Base-by-base conservation (phyloP, 2,888 invertebrate species). In the Cecidostiba fungosa region DNA sequence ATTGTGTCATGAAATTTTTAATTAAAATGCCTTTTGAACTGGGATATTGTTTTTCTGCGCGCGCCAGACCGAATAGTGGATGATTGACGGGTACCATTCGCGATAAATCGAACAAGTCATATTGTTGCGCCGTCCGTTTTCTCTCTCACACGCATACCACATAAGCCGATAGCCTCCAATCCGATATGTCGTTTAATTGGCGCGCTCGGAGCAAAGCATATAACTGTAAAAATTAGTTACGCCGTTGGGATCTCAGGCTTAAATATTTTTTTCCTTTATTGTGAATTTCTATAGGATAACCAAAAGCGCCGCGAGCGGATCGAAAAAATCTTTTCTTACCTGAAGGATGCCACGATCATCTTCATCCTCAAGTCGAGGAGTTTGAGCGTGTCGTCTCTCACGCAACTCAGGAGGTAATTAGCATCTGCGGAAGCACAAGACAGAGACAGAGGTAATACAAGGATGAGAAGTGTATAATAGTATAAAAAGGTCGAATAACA, bases 311-410 rank as follows among this genome's bases (percentile, higher is more conserved):
- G 4, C 19, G 54, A n/a, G n/a, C 19, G 16, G 23, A 12, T 19
- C 5, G 54, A 54, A n/a, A 29, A 66, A 59, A 23, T 5, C 0
- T 29, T 3, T 66, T 23, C 4, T 95, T 95, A 98, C 98, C 97
- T 96, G 94, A 98, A 98, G 85, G 98, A 97, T 88, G 96, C 96
- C 87, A 98, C 95, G 87, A 99, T 97, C 94, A 97, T 97, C 94
- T 98, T 98, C 96, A 97, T 98, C 92, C 99, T 95, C 88, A 99
- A 95, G 94, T 99, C 99, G 93, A 99, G 96, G 84, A 99, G 95
- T 93, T 98, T 98, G 90, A 99, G 95, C 29, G 98, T 98, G 94
- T 99, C 99, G 94, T 99, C 99, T 90, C 99, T 95, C 81, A 98
- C 97, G 93, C 99, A 99, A 91, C 97, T 97, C 91, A 99, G 94